A percentile compares a stretch with the other conserved stretches of the same genome.
phyloP scores from a whole-genome alignment of 2,797 vertebrate species.

The Muscicapa comitata region DNA sequence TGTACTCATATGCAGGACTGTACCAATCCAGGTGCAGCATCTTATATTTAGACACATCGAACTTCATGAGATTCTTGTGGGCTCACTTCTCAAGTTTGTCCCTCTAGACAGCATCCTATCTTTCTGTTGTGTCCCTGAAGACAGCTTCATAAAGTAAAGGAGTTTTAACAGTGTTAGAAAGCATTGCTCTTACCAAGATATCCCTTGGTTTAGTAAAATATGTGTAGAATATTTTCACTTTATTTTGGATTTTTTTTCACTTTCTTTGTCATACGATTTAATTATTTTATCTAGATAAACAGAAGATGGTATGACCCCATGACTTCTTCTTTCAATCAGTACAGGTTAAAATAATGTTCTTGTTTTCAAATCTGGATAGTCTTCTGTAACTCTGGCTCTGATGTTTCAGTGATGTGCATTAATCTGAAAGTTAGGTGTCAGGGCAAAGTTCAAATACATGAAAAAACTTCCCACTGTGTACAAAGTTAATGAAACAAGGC shows the following conservation, averaged over 20 bases:
- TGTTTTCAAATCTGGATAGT: neutral
- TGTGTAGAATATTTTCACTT: neutral
- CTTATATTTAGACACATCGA: neutral
- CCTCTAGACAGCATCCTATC: fast-evolving
- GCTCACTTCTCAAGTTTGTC: neutral
- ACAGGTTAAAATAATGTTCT: neutral
- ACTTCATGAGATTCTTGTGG: neutral
- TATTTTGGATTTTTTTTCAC: neutral
- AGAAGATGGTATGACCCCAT: neutral
- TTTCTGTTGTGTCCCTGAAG: neutral
- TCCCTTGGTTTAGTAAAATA: neutral
- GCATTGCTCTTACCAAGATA: neutral
- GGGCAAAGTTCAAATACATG: neutral
- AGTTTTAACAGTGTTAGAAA: neutral
- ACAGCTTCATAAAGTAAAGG: neutral
- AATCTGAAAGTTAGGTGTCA: neutral
- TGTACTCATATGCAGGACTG: neutral
- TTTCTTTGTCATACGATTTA: neutral
- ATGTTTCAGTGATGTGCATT: neutral
- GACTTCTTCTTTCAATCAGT: neutral
- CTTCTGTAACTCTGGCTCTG: neutral
- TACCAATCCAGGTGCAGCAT: neutral
- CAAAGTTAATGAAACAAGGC: neutral
- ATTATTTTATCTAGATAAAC: neutral
- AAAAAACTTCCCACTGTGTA: neutral